Conservation (phyloP, 1,140 invertebrate genomes). For the Penaeus japonicus region DNA sequence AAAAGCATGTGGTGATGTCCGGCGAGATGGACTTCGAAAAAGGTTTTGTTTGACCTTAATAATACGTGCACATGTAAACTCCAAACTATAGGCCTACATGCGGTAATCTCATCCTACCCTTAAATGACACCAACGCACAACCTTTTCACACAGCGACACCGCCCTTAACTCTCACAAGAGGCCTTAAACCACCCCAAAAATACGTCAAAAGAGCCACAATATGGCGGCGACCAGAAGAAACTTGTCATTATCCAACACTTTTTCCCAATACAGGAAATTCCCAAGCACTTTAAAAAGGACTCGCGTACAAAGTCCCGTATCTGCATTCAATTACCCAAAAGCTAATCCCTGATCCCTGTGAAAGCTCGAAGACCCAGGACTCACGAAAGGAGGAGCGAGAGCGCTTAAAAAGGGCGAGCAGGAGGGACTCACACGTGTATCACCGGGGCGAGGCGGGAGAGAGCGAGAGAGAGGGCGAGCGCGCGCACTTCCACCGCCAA, state of each 20-base stretch:
- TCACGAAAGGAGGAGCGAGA: background rate
- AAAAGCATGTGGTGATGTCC: too few relatives aligned
- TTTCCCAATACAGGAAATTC: too few relatives aligned
- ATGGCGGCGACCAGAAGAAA: constrained; percentile 40
- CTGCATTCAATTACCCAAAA: background rate
- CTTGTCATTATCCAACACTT: background rate
- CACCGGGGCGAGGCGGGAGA: constrained; percentile 51
- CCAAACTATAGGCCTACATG: too few relatives aligned
- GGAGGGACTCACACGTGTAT: constrained; percentile 52
- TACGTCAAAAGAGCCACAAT: constrained; percentile 43
- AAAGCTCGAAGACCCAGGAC: background rate
- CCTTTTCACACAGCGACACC: background rate
- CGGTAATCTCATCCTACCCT: too few relatives aligned
- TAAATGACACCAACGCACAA: too few relatives aligned
- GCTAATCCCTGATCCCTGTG: background rate
- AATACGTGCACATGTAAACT: too few relatives aligned
- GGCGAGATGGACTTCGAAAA: too few relatives aligned
- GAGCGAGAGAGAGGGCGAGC: constrained; percentile 39
- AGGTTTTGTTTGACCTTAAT: too few relatives aligned
- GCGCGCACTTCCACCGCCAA: constrained; percentile 39
- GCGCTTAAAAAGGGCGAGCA: constrained; percentile 28
- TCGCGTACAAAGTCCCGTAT: too few relatives aligned
- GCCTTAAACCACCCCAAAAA: background rate
- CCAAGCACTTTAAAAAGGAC: too few relatives aligned
- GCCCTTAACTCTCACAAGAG: background rate